Conservation (phyloP, 92 coral and sea anemone species). For the Phenganax stokvisi region DNA sequence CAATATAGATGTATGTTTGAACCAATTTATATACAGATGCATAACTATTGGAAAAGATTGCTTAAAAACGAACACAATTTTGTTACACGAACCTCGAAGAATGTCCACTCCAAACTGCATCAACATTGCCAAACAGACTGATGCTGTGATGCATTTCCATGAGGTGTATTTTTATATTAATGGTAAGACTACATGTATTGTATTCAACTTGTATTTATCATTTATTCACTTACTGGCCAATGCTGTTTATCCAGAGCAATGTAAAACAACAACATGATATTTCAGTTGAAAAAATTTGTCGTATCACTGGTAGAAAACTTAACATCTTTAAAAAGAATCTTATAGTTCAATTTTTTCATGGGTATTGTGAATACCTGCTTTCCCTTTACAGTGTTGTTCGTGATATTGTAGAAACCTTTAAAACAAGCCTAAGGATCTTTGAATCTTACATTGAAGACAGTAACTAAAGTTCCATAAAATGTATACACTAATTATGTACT, state of each 20-base stretch:
- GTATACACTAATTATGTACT: too few relatives aligned
- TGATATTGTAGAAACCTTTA: too few relatives aligned
- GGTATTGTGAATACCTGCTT: too few relatives aligned
- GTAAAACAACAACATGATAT: not conserved
- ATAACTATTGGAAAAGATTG: slow-evolving; percentile 8
- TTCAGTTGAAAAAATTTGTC: not conserved
- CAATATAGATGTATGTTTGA: too few relatives aligned
- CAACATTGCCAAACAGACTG: too few relatives aligned
- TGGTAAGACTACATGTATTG: not conserved
- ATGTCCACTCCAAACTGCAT: not conserved
- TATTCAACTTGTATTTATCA: slow-evolving; percentile 8
- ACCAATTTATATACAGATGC: too few relatives aligned
- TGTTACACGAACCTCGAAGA: not conserved
- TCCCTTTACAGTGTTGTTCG: too few relatives aligned
- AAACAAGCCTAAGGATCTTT: too few relatives aligned
- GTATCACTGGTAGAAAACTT: not conserved
- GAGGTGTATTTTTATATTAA: not conserved
- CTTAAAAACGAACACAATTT: not conserved
- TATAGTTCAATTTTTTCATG: too few relatives aligned
- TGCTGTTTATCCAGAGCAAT: slow-evolving; percentile 3
- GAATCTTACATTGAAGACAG: too few relatives aligned
- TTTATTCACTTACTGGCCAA: not conserved
- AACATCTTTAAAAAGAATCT: not conserved
- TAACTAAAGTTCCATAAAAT: too few relatives aligned
- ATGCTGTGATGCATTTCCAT: too few relatives aligned